Percentiles rank a stretch among this genome's conserved stretches.
These are phyloP conservation scores for Antheraea mylitta DNA, from an alignment of 1,140 invertebrate genomes.

Conservation along the genomic window DNA sequence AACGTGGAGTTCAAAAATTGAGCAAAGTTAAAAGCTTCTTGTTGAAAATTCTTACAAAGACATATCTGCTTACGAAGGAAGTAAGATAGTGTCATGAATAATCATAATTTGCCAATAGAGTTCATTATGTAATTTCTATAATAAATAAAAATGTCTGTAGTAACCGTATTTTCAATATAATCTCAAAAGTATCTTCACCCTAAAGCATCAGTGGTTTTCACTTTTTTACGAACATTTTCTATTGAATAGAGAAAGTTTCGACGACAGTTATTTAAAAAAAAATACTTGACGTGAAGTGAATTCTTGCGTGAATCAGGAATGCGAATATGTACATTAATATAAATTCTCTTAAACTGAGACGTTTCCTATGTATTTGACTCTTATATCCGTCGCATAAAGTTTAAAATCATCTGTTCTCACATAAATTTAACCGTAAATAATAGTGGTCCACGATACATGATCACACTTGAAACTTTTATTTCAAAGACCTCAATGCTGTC, in stretches of 20 bases:
- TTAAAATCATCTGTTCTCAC: slow-evolving; percentile 15
- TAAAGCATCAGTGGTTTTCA: neutral
- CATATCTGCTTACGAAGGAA: no score
- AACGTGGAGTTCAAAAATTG: no score
- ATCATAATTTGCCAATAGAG: no score
- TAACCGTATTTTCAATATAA: no score
- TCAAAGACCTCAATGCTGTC: slow-evolving; percentile 27
- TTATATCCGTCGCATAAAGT: slow-evolving; percentile 11
- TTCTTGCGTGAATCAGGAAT: slow-evolving; percentile 41
- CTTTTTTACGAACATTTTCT: slow-evolving; percentile 18
- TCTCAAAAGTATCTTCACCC: neutral
- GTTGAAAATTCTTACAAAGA: no score
- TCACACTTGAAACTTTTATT: slow-evolving; percentile 41
- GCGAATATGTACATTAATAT: slow-evolving; percentile 34
- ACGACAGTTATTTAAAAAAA: slow-evolving; percentile 39
- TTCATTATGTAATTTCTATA: no score
- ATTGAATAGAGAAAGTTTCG: slow-evolving; percentile 35
- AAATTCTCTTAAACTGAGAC: slow-evolving; percentile 25
- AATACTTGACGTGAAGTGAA: slow-evolving; percentile 39
- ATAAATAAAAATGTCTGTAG: no score
- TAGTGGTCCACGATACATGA: slow-evolving; percentile 28
- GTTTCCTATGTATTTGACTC: neutral
- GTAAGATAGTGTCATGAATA: no score
- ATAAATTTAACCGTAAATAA: slow-evolving; percentile 14
- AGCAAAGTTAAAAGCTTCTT: no score